These are phyloP conservation scores for Pluvianellus socialis DNA, from an alignment of 2,113 vertebrate species.

Conservation along the genomic window DNA sequence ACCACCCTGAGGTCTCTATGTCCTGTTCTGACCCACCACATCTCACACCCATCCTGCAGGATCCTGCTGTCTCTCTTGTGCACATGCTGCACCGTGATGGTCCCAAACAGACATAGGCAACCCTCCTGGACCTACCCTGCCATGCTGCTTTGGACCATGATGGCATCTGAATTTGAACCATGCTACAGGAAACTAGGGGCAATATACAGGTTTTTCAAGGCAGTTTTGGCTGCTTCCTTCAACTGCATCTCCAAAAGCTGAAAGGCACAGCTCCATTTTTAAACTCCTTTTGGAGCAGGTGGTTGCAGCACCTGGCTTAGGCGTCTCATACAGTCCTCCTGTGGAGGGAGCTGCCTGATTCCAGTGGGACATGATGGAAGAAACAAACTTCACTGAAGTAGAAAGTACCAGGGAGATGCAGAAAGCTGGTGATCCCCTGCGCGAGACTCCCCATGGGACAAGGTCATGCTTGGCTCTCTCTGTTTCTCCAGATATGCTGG, in stretches of 20 bases:
- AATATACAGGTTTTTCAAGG: not conserved
- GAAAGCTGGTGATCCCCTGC: not conserved
- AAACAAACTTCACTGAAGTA: not conserved
- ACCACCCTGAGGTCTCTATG: rapidly evolving
- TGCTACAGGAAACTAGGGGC: not conserved
- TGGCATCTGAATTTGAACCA: not conserved
- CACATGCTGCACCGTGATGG: rapidly evolving
- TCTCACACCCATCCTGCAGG: not conserved
- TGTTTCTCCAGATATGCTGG: not conserved
- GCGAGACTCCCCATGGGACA: not conserved
- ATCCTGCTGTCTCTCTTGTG: not conserved
- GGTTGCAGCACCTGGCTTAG: not conserved
- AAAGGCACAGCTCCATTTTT: not conserved
- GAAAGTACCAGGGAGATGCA: not conserved
- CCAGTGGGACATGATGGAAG: not conserved
- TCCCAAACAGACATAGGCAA: not conserved
- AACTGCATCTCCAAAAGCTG: not conserved
- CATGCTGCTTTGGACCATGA: not conserved
- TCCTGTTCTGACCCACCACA: rapidly evolving
- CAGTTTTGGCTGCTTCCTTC: not conserved
- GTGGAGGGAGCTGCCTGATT: not conserved
- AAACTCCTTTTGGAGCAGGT: not conserved
- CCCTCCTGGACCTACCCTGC: not conserved
- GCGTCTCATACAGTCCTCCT: not conserved
- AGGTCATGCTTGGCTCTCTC: not conserved